Conservation (phyloP, 2,888 invertebrate species). For the Cyrtodaria siliqua region DNA sequence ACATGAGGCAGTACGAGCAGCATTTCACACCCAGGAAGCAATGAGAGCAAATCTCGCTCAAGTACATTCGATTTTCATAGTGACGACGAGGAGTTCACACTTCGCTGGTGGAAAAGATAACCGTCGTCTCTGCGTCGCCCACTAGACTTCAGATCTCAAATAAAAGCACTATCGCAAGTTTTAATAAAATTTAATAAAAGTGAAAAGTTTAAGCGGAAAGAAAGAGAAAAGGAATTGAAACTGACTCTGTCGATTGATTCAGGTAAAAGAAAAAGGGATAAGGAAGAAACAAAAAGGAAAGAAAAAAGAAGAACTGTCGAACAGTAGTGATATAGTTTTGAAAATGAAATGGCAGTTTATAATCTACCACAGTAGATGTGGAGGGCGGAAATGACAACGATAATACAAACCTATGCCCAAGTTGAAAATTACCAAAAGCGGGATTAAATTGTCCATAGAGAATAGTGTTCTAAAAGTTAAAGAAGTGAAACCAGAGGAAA, state of each 20-base stretch:
- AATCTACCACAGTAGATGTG: constrained; percentile 74
- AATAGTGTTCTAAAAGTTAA: constrained; percentile 45
- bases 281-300: constrained; percentile 76
- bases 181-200: constrained; percentile 72
- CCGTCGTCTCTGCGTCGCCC: constrained; percentile 73
- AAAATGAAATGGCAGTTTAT: constrained; percentile 75
- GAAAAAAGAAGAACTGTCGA: constrained; percentile 73
- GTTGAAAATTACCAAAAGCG: constrained; percentile 77
- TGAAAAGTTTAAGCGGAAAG: constrained; percentile 78
- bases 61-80: constrained; percentile 80
- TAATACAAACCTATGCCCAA: constrained; percentile 74
- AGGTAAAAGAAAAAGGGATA: constrained; percentile 76
- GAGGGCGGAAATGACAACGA: constrained; percentile 63
- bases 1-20: constrained; percentile 62
- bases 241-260: constrained; percentile 66
- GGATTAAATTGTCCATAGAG: constrained; percentile 65
- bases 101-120: constrained; percentile 62
- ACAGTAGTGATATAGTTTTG: constrained; percentile 65
- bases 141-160: constrained; percentile 75
- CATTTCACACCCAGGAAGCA: constrained; percentile 60
- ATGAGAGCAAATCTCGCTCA: constrained; percentile 61
- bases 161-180: constrained; percentile 72
- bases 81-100: constrained; percentile 79
- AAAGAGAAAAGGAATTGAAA: constrained; percentile 67
- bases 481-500: constrained; percentile 40